phyloP scores from a whole-genome alignment of 2,113 vertebrate species.

The Strix uralensis region DNA sequence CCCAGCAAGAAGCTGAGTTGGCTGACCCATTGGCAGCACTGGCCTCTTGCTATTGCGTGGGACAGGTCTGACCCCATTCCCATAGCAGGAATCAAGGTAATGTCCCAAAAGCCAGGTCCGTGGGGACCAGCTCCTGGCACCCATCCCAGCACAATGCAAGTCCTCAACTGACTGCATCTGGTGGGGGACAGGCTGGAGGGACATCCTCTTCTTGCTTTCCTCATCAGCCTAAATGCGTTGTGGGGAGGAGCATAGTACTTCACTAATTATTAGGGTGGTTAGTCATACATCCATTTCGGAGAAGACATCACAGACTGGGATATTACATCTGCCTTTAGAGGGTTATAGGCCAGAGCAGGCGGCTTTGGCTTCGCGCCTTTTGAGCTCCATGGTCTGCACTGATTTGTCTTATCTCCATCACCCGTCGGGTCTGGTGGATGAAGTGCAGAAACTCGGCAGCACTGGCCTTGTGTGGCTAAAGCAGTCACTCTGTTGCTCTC shows the following conservation, averaged over 20 bases:
- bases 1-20: background rate
- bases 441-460: accelerated
- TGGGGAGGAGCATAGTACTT: background rate
- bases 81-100: background rate
- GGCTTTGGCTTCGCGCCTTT: background rate
- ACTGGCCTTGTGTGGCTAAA: background rate
- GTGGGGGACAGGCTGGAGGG: background rate
- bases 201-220: background rate
- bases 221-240: accelerated
- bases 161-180: background rate
- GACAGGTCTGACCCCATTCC: background rate
- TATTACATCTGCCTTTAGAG: background rate
- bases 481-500: background rate
- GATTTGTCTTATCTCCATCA: background rate
- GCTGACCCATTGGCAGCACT: background rate
- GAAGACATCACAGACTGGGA: background rate
- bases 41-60: background rate
- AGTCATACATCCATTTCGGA: background rate
- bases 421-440: accelerated
- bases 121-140: background rate
- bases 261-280: background rate
- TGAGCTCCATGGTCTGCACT: background rate
- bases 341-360: background rate
- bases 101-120: background rate
- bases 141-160: accelerated